Evolutionary conservation across 1,140 invertebrate species (phyloP).

Genomic region (Belonocnema kinseyi): DNA sequence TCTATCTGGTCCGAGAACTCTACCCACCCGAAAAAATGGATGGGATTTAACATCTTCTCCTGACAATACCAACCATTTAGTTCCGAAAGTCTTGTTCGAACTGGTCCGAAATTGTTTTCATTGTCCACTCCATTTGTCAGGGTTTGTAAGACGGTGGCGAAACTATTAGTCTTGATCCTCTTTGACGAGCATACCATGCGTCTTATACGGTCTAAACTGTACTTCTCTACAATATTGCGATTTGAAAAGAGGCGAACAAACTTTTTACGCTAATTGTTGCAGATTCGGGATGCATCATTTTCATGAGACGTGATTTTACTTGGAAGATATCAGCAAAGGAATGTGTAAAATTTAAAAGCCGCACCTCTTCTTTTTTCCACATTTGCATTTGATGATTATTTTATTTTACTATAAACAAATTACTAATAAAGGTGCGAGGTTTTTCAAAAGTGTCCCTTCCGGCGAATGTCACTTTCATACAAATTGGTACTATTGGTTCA

Average conservation of each 20-base stretch:
- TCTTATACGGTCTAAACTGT: background rate
- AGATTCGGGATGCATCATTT: constrained; percentile 19
- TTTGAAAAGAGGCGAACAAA: constrained; percentile 1
- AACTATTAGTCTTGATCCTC: constrained; percentile 64
- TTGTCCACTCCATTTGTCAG: constrained; percentile 72
- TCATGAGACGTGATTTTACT: constrained; percentile 14
- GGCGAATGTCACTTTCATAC: too few relatives aligned
- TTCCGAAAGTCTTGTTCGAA: constrained; percentile 61
- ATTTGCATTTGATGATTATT: too few relatives aligned
- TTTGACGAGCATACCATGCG: constrained; percentile 43
- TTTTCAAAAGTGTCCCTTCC: too few relatives aligned
- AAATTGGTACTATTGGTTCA: too few relatives aligned
- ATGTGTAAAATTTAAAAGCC: background rate
- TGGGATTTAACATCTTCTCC: constrained; percentile 39
- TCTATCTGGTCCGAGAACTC: constrained; percentile 40
- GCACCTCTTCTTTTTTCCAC: too few relatives aligned
- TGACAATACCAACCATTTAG: constrained; percentile 70
- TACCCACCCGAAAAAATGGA: constrained; percentile 50
- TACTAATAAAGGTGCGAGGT: too few relatives aligned
- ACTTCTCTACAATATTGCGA: background rate
- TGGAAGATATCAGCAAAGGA: background rate
- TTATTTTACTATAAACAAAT: too few relatives aligned
- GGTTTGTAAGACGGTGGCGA: constrained; percentile 74
- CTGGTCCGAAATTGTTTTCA: constrained; percentile 71
- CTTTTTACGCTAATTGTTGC: background rate